Evolutionary conservation across 30 jellyfish, hydroid and myxozoan species (phyloP), one percentile per base, ranked within the genome.

Genomic region (Nemopilema nomurai): DNA sequence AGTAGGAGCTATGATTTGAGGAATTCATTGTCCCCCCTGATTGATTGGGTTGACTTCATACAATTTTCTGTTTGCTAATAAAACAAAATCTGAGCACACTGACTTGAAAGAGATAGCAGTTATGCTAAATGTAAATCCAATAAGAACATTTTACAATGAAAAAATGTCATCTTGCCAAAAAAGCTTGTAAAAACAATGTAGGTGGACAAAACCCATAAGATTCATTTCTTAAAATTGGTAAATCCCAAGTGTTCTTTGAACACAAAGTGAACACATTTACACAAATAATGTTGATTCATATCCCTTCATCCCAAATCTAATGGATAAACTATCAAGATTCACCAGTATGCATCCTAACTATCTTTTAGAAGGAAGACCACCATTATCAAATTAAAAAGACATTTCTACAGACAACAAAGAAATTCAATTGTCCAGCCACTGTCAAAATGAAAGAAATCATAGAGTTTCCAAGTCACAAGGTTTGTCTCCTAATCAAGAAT

Each of bases 391-490:
- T 21, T 13, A 67, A 24, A 26, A 21, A 67, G 29, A 67, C 49
- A 32, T 26, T 67, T 29, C 67, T 71, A 18, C 82, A 71, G 52
- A 31, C 25, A 9, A 28, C 82, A 71, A 71, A 71, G 66, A 71
- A 71, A 53, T 71, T 71, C 29, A 53, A 31, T 8, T 71, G 82
- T 31, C 82, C 82, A 22, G 82, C 82, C 49, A 18, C 31, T 9
- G 67, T 71, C 65, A 26, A 28, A 28, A 26, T 71, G 20, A 28
- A 71, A 41, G 82, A 71, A 71, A 71, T 71, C 30, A 71, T 71
- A 9, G 63, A 71, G 52, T 71, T 71, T 71, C 82, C 82, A 9
- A n/a, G 52, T 26, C 20, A 28, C 29, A 17, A 18, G 67, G 82
- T 71, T 41, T 41, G 57, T 41, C 57, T 41, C 57, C 57, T 41